Percentiles rank a stretch among this genome's conserved stretches.
phyloP scores from a whole-genome alignment of 1,140 invertebrate genomes.

The Paralvinella palmiformis region DNA sequence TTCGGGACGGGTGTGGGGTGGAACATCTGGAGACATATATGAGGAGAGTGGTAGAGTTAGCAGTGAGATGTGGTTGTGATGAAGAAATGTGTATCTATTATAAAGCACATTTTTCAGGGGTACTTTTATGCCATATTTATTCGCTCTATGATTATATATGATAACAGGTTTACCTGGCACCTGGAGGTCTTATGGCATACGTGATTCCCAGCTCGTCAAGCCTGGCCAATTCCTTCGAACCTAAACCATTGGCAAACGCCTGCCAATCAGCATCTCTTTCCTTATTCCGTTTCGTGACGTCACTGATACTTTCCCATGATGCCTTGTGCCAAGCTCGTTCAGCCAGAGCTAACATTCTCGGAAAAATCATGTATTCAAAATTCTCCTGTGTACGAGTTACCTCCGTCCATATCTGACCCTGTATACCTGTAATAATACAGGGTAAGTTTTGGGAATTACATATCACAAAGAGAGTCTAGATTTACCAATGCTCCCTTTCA shows the following conservation, averaged over 20 bases:
- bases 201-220: slow-evolving; percentile 29
- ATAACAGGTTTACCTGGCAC: no score
- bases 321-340: slow-evolving; percentile 40
- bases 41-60: no score
- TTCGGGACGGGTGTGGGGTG: no score
- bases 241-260: slow-evolving; percentile 32
- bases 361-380: slow-evolving; percentile 34
- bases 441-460: no score
- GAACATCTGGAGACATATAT: no score
- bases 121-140: no score
- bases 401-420: slow-evolving; percentile 35
- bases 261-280: slow-evolving; percentile 32
- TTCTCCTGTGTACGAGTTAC: slow-evolving; percentile 30
- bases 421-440: slow-evolving; percentile 27
- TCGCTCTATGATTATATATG: no score
- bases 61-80: no score
- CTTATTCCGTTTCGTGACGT: not conserved
- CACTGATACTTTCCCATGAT: slow-evolving; percentile 27
- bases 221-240: slow-evolving; percentile 31
- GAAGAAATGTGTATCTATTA: no score
- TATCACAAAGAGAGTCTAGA: no score
- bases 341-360: slow-evolving; percentile 36
- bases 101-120: no score
- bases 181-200: slow-evolving; percentile 38
- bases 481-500: no score